Conservation (phyloP, 2,797 vertebrate genomes). For the Microchirus variegatus region DNA sequence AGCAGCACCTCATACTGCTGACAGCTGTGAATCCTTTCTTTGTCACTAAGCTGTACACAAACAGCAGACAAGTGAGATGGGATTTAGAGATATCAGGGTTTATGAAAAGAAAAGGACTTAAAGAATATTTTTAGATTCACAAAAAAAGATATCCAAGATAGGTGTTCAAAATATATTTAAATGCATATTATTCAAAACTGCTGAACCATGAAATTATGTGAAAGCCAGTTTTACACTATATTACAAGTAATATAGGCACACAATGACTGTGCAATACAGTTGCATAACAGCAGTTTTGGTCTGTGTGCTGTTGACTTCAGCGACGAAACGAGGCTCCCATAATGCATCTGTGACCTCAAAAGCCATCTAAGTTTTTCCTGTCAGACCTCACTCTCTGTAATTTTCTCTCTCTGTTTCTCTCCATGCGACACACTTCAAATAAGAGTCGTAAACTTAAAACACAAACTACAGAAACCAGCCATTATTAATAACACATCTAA, state of each 20-base stretch:
- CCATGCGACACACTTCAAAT: constrained; percentile 44
- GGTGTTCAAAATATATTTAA: too few relatives aligned
- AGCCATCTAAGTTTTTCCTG: constrained; percentile 51
- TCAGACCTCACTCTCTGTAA: constrained; percentile 51
- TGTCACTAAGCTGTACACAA: constrained; percentile 36
- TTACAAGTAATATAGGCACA: constrained; percentile 27
- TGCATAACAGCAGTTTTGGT: constrained; percentile 36
- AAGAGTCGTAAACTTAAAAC: constrained; percentile 43
- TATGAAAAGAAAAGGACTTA: neutral
- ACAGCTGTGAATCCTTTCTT: constrained; percentile 40
- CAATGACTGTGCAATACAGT: constrained; percentile 34
- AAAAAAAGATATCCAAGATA: too few relatives aligned
- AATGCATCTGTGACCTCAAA: constrained; percentile 78
- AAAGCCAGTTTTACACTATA: constrained; percentile 25
- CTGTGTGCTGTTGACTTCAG: constrained; percentile 45
- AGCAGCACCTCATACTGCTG: constrained; percentile 41
- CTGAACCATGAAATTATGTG: constrained; percentile 7
- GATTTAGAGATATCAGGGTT: constrained; percentile 1
- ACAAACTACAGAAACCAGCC: constrained; percentile 19
- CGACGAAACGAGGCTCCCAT: constrained; percentile 65
- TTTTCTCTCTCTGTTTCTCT: constrained; percentile 52
- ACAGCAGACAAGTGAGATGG: constrained; percentile 18
- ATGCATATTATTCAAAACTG: constrained; percentile 3
- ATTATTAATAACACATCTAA: neutral
- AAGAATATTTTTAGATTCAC: neutral